These are phyloP conservation scores for Struthidea cinerea DNA, from an alignment of 2,113 vertebrate genomes.

Conservation along the genomic window DNA sequence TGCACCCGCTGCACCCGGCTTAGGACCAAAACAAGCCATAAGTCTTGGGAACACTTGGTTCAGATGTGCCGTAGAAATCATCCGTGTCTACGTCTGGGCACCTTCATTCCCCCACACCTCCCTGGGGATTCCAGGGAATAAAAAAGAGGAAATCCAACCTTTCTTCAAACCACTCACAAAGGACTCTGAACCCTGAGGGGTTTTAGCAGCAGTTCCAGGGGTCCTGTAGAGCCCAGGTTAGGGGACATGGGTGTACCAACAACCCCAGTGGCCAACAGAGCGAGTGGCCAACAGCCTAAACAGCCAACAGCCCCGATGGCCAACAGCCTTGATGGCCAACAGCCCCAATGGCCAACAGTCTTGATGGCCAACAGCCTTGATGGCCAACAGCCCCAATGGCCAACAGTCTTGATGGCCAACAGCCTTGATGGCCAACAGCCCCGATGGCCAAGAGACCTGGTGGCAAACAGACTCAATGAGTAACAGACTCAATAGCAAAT, in stretches of 20 bases:
- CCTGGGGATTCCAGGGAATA: neutral
- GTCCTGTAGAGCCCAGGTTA: neutral
- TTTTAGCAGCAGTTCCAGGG: neutral
- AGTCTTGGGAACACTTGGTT: neutral
- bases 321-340: neutral
- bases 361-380: neutral
- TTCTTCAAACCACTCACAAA: neutral
- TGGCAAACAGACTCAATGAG: accelerated
- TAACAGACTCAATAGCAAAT: accelerated
- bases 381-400: neutral
- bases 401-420: neutral
- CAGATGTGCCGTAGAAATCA: neutral
- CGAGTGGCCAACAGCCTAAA: accelerated
- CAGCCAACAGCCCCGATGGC: neutral
- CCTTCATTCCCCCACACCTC: neutral
- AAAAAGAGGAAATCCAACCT: neutral
- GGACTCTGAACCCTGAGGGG: too few species aligned
- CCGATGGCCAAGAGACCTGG: neutral
- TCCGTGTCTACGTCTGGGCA: neutral
- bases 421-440: neutral
- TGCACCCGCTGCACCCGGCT: neutral
- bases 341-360: accelerated
- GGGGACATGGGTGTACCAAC: neutral
- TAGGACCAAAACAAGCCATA: constrained; percentile 23
- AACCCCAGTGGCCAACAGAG: neutral